These are phyloP conservation scores for Tonatia bakeri DNA, from an alignment of 2,113 vertebrate species.

Conservation along the genomic window DNA sequence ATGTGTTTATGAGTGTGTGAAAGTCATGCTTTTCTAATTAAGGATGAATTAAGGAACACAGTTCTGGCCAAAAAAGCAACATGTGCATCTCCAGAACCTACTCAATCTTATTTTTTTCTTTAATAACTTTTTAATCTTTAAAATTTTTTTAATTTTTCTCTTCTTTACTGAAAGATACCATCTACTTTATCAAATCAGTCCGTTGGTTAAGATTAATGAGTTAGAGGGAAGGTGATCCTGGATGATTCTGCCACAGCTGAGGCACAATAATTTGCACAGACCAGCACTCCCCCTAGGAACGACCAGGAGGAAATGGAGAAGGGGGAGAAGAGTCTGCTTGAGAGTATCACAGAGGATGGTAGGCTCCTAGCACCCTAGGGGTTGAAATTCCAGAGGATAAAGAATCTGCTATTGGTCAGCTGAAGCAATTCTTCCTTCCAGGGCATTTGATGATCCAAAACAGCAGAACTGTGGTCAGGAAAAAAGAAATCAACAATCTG, in stretches of 20 bases:
- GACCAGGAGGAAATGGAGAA: background rate
- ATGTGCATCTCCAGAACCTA: background rate
- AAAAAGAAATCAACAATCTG: background rate
- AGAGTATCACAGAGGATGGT: background rate
- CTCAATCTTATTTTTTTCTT: background rate
- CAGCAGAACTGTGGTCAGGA: background rate
- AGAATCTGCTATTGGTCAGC: background rate
- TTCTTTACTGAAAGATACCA: conserved; percentile 1
- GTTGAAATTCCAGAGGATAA: background rate
- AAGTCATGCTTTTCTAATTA: conserved; percentile 10
- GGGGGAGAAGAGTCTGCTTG: background rate
- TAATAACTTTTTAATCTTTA: conserved; percentile 26
- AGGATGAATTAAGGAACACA: background rate
- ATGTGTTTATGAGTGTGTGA: background rate
- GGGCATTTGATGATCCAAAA: background rate
- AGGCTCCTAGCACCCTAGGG: background rate
- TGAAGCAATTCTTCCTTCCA: background rate
- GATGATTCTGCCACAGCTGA: background rate
- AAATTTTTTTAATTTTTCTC: conserved; percentile 21
- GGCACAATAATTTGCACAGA: conserved; percentile 27
- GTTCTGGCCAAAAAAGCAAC: background rate
- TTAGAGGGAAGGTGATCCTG: background rate
- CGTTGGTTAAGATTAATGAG: conserved; percentile 6
- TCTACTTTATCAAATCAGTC: conserved; percentile 41
- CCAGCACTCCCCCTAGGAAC: background rate